phyloP scores from a whole-genome alignment of 2,888 invertebrate genomes.

The Gastracanthus pulcherrimus region DNA sequence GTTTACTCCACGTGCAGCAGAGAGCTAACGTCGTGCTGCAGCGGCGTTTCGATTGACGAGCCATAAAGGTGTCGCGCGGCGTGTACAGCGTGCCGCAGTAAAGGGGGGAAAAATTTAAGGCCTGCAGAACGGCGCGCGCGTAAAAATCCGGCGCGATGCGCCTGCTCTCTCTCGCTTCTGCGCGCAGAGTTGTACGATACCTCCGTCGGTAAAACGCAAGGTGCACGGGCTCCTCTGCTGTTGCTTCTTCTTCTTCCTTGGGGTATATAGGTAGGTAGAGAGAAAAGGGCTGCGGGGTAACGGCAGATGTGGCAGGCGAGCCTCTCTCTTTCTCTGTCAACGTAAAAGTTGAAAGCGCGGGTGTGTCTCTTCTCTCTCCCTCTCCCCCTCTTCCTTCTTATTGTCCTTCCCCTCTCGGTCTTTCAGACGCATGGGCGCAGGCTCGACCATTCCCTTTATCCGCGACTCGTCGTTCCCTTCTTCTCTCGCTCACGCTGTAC shows the following conservation, averaged over 20 bases:
- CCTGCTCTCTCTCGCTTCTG: no score
- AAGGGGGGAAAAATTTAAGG: conserved; percentile 35
- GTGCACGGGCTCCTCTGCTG: neutral
- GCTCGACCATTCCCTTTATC: no score
- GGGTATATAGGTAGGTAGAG: neutral
- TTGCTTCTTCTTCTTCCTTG: no score
- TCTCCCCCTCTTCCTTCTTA: neutral
- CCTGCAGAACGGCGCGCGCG: neutral
- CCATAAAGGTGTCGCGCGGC: conserved; percentile 44
- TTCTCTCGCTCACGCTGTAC: no score
- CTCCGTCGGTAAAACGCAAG: conserved; percentile 28
- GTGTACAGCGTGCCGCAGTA: conserved; percentile 3
- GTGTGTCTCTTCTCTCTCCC: neutral
- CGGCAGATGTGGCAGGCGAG: neutral
- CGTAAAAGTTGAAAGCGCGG: conserved; percentile 31
- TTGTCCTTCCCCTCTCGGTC: no score
- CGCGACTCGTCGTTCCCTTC: no score
- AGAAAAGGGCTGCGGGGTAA: neutral
- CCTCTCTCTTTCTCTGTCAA: no score
- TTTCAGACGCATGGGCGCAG: no score
- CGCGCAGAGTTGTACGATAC: no score
- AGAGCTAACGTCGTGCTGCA: no score
- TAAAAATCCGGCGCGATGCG: conserved; percentile 38
- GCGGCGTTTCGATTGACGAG: conserved; percentile 37
- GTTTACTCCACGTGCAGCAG: conserved; percentile 25